phyloP scores from a whole-genome alignment of 2,888 invertebrate species.

The Diloba caeruleocephala region DNA sequence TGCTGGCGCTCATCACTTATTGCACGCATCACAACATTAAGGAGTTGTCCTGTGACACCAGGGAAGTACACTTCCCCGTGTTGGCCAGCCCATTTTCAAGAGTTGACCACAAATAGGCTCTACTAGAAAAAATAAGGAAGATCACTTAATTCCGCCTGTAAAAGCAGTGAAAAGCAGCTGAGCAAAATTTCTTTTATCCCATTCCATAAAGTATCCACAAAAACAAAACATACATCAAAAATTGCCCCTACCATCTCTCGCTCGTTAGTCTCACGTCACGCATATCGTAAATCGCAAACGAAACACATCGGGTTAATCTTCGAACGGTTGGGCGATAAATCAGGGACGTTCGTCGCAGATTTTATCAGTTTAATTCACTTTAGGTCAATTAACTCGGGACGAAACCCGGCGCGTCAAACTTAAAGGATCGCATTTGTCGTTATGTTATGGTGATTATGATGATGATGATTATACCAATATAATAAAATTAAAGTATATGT shows the following conservation, averaged over 20 bases:
- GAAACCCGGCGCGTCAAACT: constrained; percentile 20
- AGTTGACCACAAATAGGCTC: too few relatives aligned
- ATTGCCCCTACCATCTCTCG: background rate
- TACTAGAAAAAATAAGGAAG: too few relatives aligned
- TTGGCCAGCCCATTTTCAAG: too few relatives aligned
- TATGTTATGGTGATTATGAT: constrained; percentile 7
- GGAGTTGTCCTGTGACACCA: too few relatives aligned
- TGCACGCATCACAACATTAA: too few relatives aligned
- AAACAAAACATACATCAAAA: constrained; percentile 1
- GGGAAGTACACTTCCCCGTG: too few relatives aligned
- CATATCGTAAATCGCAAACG: constrained; percentile 41
- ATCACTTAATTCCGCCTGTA: background rate
- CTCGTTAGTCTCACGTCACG: constrained; percentile 28
- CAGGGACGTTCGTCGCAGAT: constrained; percentile 58
- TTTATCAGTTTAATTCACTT: constrained; percentile 70
- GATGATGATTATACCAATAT: too few relatives aligned
- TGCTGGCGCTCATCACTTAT: too few relatives aligned
- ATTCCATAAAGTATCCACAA: constrained; percentile 7
- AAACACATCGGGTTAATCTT: constrained; percentile 53
- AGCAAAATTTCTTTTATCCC: background rate
- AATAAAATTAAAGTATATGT: too few relatives aligned
- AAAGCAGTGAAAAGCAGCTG: background rate
- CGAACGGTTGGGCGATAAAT: constrained; percentile 56
- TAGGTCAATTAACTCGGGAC: constrained; percentile 57
- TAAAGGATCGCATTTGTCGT: constrained; percentile 18